phyloP scores from a whole-genome alignment of 2,888 invertebrate species.

The Brachypalpus laphriformis region DNA sequence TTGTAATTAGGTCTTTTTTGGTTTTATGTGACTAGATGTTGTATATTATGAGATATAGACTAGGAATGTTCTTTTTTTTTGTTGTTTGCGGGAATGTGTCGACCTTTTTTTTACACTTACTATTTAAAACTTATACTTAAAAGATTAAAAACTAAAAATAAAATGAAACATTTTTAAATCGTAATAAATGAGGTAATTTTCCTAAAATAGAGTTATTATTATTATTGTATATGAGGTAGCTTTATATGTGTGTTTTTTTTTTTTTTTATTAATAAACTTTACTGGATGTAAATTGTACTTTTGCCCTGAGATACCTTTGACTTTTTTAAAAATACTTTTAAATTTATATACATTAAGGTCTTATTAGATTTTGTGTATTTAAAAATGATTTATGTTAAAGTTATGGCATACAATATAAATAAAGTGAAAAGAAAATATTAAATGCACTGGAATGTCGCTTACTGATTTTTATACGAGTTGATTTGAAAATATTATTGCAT shows the following conservation, averaged over 20 bases:
- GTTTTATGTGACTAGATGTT: constrained; percentile 66
- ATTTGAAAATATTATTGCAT: too few species aligned
- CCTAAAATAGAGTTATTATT: constrained; percentile 76
- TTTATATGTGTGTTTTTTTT: constrained; percentile 70
- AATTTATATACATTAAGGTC: constrained; percentile 57
- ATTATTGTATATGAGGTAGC: constrained; percentile 81
- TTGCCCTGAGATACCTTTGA: constrained; percentile 82
- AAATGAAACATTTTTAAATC: constrained; percentile 31
- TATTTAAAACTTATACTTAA: constrained; percentile 47
- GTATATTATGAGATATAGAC: constrained; percentile 47
- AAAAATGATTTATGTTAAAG: constrained; percentile 18
- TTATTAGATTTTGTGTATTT: constrained; percentile 21
- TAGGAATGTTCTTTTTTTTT: constrained; percentile 55
- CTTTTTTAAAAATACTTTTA: constrained; percentile 65
- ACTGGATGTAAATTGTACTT: constrained; percentile 81
- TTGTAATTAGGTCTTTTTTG: constrained; percentile 37
- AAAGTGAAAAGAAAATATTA: not conserved
- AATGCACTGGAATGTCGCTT: constrained; percentile 18
- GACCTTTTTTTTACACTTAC: constrained; percentile 42
- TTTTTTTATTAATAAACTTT: constrained; percentile 58
- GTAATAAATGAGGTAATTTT: constrained; percentile 77
- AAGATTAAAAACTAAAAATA: constrained; percentile 25
- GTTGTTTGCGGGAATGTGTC: constrained; percentile 58
- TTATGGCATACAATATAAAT: constrained; percentile 49
- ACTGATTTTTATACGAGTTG: not conserved